phyloP scores from a whole-genome alignment of 2,113 vertebrate genomes.

The Oreochromis niloticus region DNA sequence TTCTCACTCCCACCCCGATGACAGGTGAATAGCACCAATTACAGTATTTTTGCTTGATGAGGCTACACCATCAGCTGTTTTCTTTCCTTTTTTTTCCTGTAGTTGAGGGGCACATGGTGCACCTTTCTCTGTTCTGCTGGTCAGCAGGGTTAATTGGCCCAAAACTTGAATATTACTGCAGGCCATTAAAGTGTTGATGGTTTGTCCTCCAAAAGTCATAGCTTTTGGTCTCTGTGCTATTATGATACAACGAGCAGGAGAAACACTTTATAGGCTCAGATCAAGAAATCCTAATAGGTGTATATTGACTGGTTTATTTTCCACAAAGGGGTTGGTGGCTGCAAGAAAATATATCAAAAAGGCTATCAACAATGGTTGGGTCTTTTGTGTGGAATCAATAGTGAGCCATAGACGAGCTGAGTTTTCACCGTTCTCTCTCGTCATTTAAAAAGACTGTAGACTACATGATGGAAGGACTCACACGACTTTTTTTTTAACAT shows the following conservation, averaged over 20 bases:
- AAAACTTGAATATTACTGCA: conserved; percentile 74
- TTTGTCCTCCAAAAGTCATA: conserved; percentile 28
- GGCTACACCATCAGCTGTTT: conserved; percentile 83
- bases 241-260: conserved; percentile 92
- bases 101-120: conserved; percentile 81
- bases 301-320: conserved; percentile 94
- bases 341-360: conserved; percentile 99
- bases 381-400: conserved; percentile 99
- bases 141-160: conserved; percentile 94
- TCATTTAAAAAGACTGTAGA: conserved; percentile 93
- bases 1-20: conserved; percentile 82
- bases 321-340: conserved; percentile 83
- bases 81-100: conserved; percentile 63
- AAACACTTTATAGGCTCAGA: conserved; percentile 92
- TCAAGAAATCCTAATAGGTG: conserved; percentile 99
- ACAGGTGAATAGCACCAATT: conserved; percentile 87
- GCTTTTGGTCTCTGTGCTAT: conserved; percentile 73
- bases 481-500: conserved; percentile 72
- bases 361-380: conserved; percentile 97
- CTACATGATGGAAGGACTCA: conserved; percentile 81
- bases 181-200: conserved; percentile 71
- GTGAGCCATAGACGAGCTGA: conserved; percentile 98
- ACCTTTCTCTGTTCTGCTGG: conserved; percentile 83
- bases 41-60: conserved; percentile 84
- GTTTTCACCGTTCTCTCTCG: conserved; percentile 99